Evolutionary conservation across 2,888 invertebrate genomes (phyloP).

Genomic region (Eilema griseolum): DNA sequence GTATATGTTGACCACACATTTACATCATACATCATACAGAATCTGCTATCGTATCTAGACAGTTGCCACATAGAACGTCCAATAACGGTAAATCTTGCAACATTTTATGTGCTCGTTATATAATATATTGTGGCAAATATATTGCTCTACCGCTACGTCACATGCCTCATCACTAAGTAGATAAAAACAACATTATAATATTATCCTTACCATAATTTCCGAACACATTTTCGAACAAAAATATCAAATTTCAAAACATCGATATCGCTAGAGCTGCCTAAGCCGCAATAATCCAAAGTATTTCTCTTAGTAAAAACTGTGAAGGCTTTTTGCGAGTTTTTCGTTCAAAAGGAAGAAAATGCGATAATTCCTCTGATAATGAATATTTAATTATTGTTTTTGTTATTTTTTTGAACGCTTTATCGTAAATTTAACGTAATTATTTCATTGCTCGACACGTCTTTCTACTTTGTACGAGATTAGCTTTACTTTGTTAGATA

Average conservation of each 20-base stretch:
- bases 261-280: constrained; percentile 54
- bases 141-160: no score
- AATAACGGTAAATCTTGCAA: no score
- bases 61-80: no score
- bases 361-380: constrained; percentile 76
- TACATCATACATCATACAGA: no score
- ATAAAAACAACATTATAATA: no score
- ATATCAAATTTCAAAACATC: constrained; percentile 37
- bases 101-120: no score
- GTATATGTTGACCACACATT: no score
- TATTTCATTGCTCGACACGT: constrained; percentile 76
- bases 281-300: constrained; percentile 32
- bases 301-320: constrained; percentile 58
- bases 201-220: no score
- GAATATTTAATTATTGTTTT: constrained; percentile 83
- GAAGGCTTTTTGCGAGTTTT: constrained; percentile 59
- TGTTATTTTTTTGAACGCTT: constrained; percentile 60
- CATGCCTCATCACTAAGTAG: no score
- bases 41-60: no score
- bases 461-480: constrained; percentile 64
- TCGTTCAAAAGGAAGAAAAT: constrained; percentile 63
- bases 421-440: constrained; percentile 72
- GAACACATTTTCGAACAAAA: background rate
- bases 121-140: no score
- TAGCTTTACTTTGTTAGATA: constrained; percentile 34